phyloP scores from a whole-genome alignment of 2,888 invertebrate genomes.

The Masnerella sp. region DNA sequence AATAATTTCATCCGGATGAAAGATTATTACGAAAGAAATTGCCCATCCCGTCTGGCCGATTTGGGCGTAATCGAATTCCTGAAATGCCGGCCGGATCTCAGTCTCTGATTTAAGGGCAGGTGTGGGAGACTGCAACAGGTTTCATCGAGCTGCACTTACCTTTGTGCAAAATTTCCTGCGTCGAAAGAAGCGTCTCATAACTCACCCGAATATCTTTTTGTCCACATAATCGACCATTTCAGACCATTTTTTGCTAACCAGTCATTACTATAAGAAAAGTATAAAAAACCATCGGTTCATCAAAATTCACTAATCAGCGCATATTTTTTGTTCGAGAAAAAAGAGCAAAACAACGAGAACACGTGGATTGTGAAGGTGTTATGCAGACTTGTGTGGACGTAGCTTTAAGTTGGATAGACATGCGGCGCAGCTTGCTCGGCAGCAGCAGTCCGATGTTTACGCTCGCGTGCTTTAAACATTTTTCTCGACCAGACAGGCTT shows the following conservation, averaged over 20 bases:
- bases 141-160: slow-evolving; percentile 39
- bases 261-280: too few relatives aligned
- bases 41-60: background rate
- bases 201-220: slow-evolving; percentile 24
- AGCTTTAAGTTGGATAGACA: slow-evolving; percentile 50
- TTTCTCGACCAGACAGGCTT: slow-evolving; percentile 62
- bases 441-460: slow-evolving; percentile 71
- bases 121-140: slow-evolving; percentile 59
- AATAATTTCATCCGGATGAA: slow-evolving; percentile 15
- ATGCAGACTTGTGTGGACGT: slow-evolving; percentile 32
- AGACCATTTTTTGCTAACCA: too few relatives aligned
- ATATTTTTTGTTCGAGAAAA: background rate
- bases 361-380: slow-evolving; percentile 36
- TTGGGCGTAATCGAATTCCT: slow-evolving; percentile 46
- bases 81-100: slow-evolving; percentile 44
- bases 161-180: slow-evolving; percentile 46
- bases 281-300: too few relatives aligned
- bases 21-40: slow-evolving; percentile 17
- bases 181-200: slow-evolving; percentile 34
- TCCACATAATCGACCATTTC: too few relatives aligned
- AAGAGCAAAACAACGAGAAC: background rate
- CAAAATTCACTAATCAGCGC: too few relatives aligned
- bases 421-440: slow-evolving; percentile 53
- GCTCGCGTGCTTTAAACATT: slow-evolving; percentile 69
- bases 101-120: slow-evolving; percentile 53